Conservation (phyloP, 1,140 invertebrate species). For the Cheumatopsyche charites region DNA sequence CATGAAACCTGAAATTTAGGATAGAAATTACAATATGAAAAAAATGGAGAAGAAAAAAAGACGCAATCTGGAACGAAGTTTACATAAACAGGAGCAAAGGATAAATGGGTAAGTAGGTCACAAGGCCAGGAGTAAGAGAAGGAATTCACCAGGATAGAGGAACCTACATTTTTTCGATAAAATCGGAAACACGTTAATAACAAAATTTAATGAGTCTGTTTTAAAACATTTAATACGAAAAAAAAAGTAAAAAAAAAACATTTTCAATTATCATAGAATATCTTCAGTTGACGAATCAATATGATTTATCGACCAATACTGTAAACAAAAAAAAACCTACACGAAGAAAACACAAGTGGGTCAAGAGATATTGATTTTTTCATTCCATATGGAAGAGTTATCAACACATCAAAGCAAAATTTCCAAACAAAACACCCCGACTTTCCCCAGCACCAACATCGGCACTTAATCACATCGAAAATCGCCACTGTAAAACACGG, state of each 20-base stretch:
- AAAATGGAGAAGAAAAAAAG: background rate
- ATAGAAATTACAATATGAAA: background rate
- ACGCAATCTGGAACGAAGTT: background rate
- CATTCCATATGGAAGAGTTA: slow-evolving; percentile 25
- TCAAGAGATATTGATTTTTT: slow-evolving; percentile 34
- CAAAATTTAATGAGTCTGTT: no score
- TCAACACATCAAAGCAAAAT: background rate
- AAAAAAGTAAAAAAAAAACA: no score
- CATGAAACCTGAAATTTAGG: slow-evolving; percentile 75
- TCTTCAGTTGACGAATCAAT: no score
- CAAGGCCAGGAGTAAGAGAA: slow-evolving; percentile 30
- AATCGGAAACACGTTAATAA: no score
- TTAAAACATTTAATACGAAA: no score
- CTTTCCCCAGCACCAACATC: no score
- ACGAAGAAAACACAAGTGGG: slow-evolving; percentile 17
- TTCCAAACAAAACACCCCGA: no score
- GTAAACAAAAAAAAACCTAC: no score
- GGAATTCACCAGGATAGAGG: background rate
- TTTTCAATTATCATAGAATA: no score
- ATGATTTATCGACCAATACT: no score
- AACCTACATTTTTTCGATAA: background rate
- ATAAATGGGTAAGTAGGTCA: slow-evolving; percentile 33
- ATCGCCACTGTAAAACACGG: no score
- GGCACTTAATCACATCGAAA: no score
- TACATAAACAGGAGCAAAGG: background rate